Evolutionary conservation across 1,140 invertebrate genomes (phyloP), one percentile per base, ranked within the genome.

Genomic region (Lineus longissimus): DNA sequence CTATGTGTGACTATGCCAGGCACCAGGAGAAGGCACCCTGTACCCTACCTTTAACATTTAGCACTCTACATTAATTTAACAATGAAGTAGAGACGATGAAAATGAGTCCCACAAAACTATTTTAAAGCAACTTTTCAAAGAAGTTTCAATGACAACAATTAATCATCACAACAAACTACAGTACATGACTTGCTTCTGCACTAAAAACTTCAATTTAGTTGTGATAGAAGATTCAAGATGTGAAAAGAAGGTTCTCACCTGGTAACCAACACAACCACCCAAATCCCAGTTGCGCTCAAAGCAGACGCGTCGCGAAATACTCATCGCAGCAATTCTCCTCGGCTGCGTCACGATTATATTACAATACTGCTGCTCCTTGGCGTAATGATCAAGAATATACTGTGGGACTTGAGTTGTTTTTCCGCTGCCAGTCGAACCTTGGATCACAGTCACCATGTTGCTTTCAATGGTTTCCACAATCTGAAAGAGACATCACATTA

Each of bases 321-420:
- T 78, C 17, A 79, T 74, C n/a, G 80, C 80, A 29, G 81, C 81
- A 41, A 82, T 82, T 22, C 78, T 71, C 7, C 81, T 59, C 6
- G 81, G 81, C 64, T 82, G 81, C 2, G 81, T 82, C 0, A 82
- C 75, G 54, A 82, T 70, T 61, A 82, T 78, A 63, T 83, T 80
- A 69, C 81, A 77, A 63, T 80, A 75, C 25, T 77, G 67, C 27
- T 73, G 64, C 27, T 70, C 60, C 41, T 55, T 62, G 23, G 75
- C 79, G 69, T 72, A 74, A 60, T 77, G 70, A 61, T 80, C 81
- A 56, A 77, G 68, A 54, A 82, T 83, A 70, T 75, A 82, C 70
- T 80, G 80, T 22, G 81, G 80, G 30, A 81, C 73, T 67, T 82
- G 73, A 29, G 81, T 79, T 58, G 81, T 81, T 68, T 82, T 77